These are phyloP conservation scores for Brienomyrus longianalis DNA, from an alignment of 2,113 vertebrate genomes.

Conservation along the genomic window DNA sequence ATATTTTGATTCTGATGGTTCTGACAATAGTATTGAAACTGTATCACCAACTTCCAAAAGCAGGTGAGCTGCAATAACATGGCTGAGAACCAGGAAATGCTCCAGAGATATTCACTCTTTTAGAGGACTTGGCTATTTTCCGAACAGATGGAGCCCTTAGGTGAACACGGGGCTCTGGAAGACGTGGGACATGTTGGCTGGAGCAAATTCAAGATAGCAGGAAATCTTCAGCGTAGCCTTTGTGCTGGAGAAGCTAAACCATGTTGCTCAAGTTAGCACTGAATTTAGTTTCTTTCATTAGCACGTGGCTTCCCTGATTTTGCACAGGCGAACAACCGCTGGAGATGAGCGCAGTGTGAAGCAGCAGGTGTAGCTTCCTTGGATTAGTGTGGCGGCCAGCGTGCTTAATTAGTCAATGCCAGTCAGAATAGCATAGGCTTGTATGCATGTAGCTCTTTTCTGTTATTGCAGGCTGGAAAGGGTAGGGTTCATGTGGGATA, in stretches of 20 bases:
- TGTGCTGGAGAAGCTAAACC: constrained; percentile 22
- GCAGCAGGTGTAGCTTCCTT: background rate
- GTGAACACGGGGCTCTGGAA: background rate
- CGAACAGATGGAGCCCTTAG: background rate
- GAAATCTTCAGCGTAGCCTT: constrained; percentile 24
- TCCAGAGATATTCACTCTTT: background rate
- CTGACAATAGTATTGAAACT: background rate
- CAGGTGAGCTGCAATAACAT: background rate
- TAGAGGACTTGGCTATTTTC: background rate
- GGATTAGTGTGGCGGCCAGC: background rate
- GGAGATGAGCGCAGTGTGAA: background rate
- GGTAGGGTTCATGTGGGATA: background rate
- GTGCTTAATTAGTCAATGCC: background rate
- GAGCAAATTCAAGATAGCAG: constrained; percentile 26
- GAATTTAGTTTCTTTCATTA: background rate
- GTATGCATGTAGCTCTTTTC: background rate
- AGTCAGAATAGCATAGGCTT: background rate
- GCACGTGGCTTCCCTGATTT: background rate
- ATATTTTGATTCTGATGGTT: background rate
- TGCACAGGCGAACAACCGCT: background rate
- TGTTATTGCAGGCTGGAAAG: background rate
- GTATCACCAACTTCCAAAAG: background rate
- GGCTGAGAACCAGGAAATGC: constrained; percentile 1
- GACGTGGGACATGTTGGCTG: constrained; percentile 32
- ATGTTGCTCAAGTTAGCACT: background rate